Conservation (phyloP, 2,797 vertebrate genomes). For the Macropus fuliginosus region DNA sequence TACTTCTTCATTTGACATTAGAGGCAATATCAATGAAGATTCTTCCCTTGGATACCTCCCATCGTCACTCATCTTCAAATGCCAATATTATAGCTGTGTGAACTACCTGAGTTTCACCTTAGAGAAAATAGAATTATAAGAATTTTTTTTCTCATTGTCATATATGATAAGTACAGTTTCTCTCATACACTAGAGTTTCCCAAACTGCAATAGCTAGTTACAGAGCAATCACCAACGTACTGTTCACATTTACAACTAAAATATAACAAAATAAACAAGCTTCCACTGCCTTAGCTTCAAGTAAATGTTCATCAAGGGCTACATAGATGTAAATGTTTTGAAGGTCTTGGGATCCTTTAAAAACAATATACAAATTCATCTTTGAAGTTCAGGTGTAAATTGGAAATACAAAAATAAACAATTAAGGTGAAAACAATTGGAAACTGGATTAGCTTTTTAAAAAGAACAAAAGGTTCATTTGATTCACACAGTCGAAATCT, state of each 20-base stretch:
- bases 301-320: not conserved
- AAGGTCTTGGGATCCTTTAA: not conserved
- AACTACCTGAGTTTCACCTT: constrained; percentile 3
- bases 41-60: not conserved
- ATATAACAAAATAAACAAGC: not conserved
- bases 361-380: not conserved
- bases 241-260: constrained; percentile 35
- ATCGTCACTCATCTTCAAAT: not conserved
- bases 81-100: constrained; percentile 26
- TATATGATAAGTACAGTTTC: constrained; percentile 49
- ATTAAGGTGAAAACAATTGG: not conserved
- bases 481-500: not conserved
- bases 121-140: constrained; percentile 56
- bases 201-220: constrained; percentile 42
- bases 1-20: constrained; percentile 55
- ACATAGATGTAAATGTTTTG: not conserved
- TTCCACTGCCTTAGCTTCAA: constrained; percentile 14
- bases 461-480: not conserved
- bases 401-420: not conserved
- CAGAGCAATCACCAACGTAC: not conserved
- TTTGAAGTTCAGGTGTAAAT: not conserved
- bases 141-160: constrained; percentile 56
- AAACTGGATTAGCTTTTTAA: not conserved
- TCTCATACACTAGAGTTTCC: not conserved
- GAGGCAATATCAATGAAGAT: constrained; percentile 59